Conservation (phyloP, 1,140 invertebrate species). For the Leptestheria dahalacensis region DNA sequence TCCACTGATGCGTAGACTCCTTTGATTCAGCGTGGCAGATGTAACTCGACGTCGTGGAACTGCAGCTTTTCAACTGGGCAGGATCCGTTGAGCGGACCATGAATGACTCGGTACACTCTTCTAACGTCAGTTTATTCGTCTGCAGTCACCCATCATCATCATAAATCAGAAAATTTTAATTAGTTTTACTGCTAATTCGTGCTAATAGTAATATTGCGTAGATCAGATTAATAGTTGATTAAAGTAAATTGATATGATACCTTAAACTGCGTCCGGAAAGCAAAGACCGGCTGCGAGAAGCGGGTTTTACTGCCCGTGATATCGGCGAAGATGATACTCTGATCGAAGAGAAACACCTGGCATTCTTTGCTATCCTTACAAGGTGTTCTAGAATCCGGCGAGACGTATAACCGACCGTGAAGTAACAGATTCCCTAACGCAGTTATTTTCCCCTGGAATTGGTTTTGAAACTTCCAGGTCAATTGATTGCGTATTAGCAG, state of each 20-base stretch:
- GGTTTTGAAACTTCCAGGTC: no score
- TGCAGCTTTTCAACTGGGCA: no score
- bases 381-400: constrained; percentile 38
- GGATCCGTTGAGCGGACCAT: constrained; percentile 67
- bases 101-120: no score
- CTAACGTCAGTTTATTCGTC: constrained; percentile 34
- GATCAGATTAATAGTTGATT: no score
- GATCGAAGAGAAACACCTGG: constrained; percentile 95
- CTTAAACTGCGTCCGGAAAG: constrained; percentile 93
- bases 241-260: no score
- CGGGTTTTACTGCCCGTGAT: constrained; percentile 83
- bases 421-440: constrained; percentile 89
- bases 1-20: constrained; percentile 60
- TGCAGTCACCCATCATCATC: no score
- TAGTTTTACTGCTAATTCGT: no score
- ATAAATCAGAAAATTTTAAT: no score
- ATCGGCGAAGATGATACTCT: constrained; percentile 93
- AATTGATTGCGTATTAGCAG: no score
- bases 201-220: no score
- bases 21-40: constrained; percentile 50
- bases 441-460: constrained; percentile 80
- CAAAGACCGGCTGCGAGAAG: constrained; percentile 86
- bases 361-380: no score
- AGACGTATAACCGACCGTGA: constrained; percentile 39
- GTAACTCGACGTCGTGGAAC: constrained; percentile 51